These are phyloP conservation scores for Cylas formicarius DNA, from an alignment of 1,140 invertebrate species.

Conservation along the genomic window DNA sequence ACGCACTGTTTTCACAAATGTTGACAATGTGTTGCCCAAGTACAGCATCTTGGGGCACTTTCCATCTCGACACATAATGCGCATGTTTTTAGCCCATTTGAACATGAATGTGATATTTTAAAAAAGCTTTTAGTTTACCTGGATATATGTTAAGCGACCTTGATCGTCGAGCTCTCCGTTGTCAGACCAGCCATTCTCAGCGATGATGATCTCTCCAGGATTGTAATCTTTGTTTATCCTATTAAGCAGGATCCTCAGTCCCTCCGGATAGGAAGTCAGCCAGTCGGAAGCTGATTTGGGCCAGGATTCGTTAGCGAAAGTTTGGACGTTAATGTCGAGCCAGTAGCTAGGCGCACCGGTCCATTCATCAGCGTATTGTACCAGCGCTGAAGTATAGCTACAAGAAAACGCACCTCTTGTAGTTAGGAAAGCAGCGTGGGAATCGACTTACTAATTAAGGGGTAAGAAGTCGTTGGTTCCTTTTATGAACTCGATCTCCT, in stretches of 20 bases:
- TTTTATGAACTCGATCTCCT: constrained; percentile 37
- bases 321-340: constrained; percentile 1
- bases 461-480: constrained; percentile 50
- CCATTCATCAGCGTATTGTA: constrained; percentile 1
- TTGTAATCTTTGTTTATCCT: not conserved
- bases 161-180: constrained; percentile 2
- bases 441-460: constrained; percentile 13
- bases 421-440: not conserved
- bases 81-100: no score
- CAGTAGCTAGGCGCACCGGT: constrained; percentile 6
- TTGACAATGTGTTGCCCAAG: no score
- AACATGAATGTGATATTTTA: no score
- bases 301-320: constrained; percentile 5
- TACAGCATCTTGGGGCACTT: no score
- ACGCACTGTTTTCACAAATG: not conserved
- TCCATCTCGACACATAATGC: no score
- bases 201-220: not conserved
- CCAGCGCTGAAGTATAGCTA: constrained; percentile 4
- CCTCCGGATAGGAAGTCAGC: constrained; percentile 15
- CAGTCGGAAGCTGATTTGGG: not conserved
- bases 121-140: no score
- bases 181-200: constrained; percentile 7
- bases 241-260: constrained; percentile 1
- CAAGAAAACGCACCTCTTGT: not conserved
- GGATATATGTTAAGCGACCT: not conserved